Percentiles rank a stretch among this genome's conserved stretches.
Evolutionary conservation across 1,140 invertebrate genomes (phyloP).

Genomic region (Lineus longissimus): DNA sequence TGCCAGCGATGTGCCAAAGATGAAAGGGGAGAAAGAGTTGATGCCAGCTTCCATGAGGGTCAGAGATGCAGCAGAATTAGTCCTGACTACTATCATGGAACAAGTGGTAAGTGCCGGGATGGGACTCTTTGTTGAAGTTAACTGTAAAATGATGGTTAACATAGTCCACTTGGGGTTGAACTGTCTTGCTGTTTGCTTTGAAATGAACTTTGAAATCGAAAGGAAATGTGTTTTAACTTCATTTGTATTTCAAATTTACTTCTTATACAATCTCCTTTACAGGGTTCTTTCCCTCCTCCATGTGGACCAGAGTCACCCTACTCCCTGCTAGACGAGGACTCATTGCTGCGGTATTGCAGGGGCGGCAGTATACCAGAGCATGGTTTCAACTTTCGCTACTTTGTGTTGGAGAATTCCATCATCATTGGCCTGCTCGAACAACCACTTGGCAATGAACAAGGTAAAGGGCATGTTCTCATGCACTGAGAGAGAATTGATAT

Average conservation of each 20-base stretch:
- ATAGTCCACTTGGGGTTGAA: neutral
- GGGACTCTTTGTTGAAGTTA: neutral
- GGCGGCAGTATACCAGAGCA: conserved; percentile 53
- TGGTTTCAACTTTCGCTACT: conserved; percentile 68
- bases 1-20: conserved; percentile 77
- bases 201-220: neutral
- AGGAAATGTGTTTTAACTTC: too few relatives aligned
- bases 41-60: conserved; percentile 95
- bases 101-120: conserved; percentile 63
- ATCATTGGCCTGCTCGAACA: conserved; percentile 87
- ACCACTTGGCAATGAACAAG: conserved; percentile 67
- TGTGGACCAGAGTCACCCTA: conserved; percentile 80
- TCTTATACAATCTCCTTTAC: conserved; percentile 14
- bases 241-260: too few relatives aligned
- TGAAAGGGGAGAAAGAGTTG: conserved; percentile 92
- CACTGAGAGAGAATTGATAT: too few relatives aligned
- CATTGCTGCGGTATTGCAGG: conserved; percentile 75
- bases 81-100: conserved; percentile 85
- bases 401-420: conserved; percentile 82
- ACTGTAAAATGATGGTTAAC: neutral
- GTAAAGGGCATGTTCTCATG: conserved; percentile 41
- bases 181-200: neutral
- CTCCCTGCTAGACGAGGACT: conserved; percentile 82
- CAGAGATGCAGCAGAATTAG: conserved; percentile 87
- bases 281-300: conserved; percentile 78